Percentiles rank a stretch among this genome's conserved stretches.
These are phyloP conservation scores for Agrochola lychnidis DNA, from an alignment of 2,888 invertebrate species.

Conservation along the genomic window DNA sequence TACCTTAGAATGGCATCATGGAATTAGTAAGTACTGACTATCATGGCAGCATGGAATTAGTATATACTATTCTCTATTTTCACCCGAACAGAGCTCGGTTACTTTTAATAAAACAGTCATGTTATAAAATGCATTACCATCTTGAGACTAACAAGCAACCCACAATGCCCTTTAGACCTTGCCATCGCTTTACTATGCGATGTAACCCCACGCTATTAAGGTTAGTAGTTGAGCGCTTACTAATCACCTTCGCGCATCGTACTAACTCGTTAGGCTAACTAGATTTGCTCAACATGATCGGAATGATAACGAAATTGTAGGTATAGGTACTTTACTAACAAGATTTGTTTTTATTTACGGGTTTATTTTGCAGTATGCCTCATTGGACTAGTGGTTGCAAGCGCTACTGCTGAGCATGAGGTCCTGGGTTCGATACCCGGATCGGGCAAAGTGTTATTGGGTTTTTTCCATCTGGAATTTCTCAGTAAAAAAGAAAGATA, in stretches of 20 bases:
- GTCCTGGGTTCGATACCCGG: too few relatives aligned
- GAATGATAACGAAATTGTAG: conserved; percentile 36
- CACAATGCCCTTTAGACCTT: conserved; percentile 1
- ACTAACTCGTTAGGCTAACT: conserved; percentile 48
- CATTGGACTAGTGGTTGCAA: too few relatives aligned
- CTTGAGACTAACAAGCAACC: conserved; percentile 21
- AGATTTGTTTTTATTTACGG: background rate
- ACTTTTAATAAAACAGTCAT: too few relatives aligned
- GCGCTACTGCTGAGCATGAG: too few relatives aligned
- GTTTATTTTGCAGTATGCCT: background rate
- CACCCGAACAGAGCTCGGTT: too few relatives aligned
- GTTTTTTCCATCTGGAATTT: too few relatives aligned
- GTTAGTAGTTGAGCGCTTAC: conserved; percentile 24
- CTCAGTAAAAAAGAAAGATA: too few relatives aligned
- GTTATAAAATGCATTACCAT: background rate
- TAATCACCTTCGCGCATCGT: conserved; percentile 53
- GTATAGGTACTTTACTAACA: background rate
- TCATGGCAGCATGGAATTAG: too few relatives aligned
- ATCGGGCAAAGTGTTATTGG: too few relatives aligned
- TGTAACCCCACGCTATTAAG: conserved; percentile 27
- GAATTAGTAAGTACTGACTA: too few relatives aligned
- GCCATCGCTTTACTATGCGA: background rate
- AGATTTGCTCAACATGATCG: conserved; percentile 53
- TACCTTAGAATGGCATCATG: too few relatives aligned
- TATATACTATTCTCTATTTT: too few relatives aligned